Conservation (phyloP, 2,888 invertebrate genomes). For the Phengaris alcon region DNA sequence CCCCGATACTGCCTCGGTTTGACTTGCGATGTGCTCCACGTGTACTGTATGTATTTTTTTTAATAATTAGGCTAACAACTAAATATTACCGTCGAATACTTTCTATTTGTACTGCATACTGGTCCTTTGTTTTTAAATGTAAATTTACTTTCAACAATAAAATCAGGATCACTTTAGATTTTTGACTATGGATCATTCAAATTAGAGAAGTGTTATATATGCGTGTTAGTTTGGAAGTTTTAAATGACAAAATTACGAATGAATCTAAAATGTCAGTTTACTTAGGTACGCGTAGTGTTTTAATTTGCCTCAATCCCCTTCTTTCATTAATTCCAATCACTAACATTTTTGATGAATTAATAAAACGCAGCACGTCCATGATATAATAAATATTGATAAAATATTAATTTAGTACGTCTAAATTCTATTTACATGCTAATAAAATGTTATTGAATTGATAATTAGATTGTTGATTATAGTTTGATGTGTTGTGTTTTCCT, state of each 20-base stretch:
- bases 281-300: too few species aligned
- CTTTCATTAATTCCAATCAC: neutral
- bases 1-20: conserved; percentile 41
- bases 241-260: too few species aligned
- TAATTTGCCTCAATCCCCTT: neutral
- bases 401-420: neutral
- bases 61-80: too few species aligned
- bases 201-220: too few species aligned
- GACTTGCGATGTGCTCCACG: conserved; percentile 30
- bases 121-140: too few species aligned
- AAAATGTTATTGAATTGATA: neutral
- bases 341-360: neutral
- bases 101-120: too few species aligned
- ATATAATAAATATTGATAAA: neutral
- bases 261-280: too few species aligned
- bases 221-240: too few species aligned
- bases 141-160: too few species aligned
- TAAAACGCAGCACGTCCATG: neutral
- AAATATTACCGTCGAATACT: too few species aligned
- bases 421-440: conserved; percentile 9
- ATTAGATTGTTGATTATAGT: conserved; percentile 9
- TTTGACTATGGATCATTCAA: too few species aligned
- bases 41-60: conserved; percentile 32
- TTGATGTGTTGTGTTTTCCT: neutral
- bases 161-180: neutral